Conservation (phyloP, 2,797 vertebrate species). For the Remorina albescens region DNA sequence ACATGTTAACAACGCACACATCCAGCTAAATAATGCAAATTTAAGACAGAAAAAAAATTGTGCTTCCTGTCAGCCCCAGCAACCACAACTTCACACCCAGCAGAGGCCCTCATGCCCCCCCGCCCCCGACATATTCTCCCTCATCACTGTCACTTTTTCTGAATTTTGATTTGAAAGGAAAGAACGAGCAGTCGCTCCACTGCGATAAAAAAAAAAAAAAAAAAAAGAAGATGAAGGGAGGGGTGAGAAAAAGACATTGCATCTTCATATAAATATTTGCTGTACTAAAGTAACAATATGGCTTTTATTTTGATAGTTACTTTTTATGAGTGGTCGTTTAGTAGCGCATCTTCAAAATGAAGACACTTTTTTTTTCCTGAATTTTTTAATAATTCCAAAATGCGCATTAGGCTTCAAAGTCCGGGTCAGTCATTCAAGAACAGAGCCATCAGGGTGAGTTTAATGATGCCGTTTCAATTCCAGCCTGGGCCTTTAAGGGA, state of each 20-base stretch:
- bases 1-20: conserved; percentile 38
- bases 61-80: conserved; percentile 41
- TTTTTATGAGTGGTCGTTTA: neutral
- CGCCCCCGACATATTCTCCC: conserved; percentile 57
- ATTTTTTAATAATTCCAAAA: conserved; percentile 43
- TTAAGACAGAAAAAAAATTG: conserved; percentile 39
- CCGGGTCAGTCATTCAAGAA: conserved; percentile 44
- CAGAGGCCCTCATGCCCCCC: conserved; percentile 38
- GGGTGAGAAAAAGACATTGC: conserved; percentile 25
- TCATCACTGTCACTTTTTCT: conserved; percentile 53
- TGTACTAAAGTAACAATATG: neutral
- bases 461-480: conserved; percentile 59
- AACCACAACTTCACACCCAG: conserved; percentile 64
- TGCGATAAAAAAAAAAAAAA: conserved; percentile 7
- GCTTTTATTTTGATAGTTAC: conserved; percentile 36
- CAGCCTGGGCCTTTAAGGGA: conserved; percentile 62
- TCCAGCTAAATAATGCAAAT: conserved; percentile 60
- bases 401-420: conserved; percentile 7
- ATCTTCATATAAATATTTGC: conserved; percentile 36
- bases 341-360: conserved; percentile 1
- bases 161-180: conserved; percentile 37
- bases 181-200: conserved; percentile 15
- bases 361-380: too few species aligned
- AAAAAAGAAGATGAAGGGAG: conserved; percentile 27
- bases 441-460: conserved; percentile 57